Conservation (phyloP, 2,113 vertebrate genomes). For the Ptyas mucosa region DNA sequence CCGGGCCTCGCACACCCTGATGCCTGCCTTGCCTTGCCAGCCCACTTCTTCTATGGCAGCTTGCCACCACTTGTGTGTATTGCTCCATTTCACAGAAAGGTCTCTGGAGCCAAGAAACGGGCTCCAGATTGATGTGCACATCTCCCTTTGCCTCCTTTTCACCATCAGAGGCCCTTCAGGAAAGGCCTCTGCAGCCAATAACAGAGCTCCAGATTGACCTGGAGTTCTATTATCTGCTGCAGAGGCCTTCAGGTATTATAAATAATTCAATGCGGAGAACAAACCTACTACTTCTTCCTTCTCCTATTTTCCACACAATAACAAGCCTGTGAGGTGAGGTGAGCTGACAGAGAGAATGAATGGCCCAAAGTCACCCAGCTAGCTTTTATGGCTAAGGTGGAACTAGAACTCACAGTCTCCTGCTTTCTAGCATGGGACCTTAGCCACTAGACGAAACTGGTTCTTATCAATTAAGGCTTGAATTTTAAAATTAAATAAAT, state of each 20-base stretch:
- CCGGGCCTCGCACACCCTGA: too few species aligned
- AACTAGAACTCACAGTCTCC: background rate
- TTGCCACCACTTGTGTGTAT: too few species aligned
- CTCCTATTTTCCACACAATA: background rate
- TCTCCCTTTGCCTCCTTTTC: too few species aligned
- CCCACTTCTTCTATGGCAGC: too few species aligned
- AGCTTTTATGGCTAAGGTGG: background rate
- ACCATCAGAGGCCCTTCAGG: too few species aligned
- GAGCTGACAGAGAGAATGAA: background rate
- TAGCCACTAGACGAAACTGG: background rate
- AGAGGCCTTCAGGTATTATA: background rate
- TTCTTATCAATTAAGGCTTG: background rate
- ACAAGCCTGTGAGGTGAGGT: background rate
- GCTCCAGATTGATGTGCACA: too few species aligned
- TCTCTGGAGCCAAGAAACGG: too few species aligned
- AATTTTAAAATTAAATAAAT: background rate
- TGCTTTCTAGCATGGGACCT: background rate
- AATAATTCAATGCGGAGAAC: background rate
- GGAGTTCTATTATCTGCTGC: too few species aligned
- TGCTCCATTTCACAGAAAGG: too few species aligned
- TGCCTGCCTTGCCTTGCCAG: too few species aligned
- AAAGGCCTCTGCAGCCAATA: too few species aligned
- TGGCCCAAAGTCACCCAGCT: background rate
- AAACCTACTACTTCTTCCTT: background rate
- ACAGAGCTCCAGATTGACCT: too few species aligned